These are phyloP conservation scores for Sebastes reedi DNA, from an alignment of 2,797 vertebrate genomes.

Conservation along the genomic window DNA sequence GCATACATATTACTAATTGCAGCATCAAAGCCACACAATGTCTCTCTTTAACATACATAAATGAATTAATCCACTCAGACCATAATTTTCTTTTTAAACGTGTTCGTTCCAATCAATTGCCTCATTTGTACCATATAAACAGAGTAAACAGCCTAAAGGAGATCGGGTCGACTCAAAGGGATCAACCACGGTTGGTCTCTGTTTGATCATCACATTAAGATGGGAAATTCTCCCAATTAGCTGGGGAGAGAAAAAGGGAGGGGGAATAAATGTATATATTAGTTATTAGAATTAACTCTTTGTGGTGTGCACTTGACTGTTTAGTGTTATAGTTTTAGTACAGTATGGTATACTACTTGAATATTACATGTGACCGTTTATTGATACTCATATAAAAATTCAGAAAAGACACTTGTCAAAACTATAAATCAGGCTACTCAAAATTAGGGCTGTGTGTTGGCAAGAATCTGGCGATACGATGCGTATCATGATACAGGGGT, in stretches of 20 bases:
- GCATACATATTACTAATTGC: slow-evolving; percentile 5
- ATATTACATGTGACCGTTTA: background rate
- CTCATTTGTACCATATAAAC: slow-evolving; percentile 48
- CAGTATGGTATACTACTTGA: background rate
- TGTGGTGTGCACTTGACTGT: background rate
- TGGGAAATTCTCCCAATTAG: slow-evolving; percentile 43
- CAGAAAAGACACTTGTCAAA: background rate
- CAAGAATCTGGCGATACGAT: too few species aligned
- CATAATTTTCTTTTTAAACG: slow-evolving; percentile 44
- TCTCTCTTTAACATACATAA: slow-evolving; percentile 18
- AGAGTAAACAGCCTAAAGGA: slow-evolving; percentile 53
- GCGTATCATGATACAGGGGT: too few species aligned
- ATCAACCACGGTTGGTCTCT: slow-evolving; percentile 30
- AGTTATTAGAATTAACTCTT: background rate
- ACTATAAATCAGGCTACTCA: background rate
- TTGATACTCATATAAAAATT: background rate
- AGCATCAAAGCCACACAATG: slow-evolving; percentile 2
- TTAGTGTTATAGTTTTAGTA: background rate
- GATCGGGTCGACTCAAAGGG: slow-evolving; percentile 35
- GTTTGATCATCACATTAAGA: slow-evolving; percentile 61
- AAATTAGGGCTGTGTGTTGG: background rate
- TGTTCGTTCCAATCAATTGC: slow-evolving; percentile 31
- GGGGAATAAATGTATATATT: background rate
- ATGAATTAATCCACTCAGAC: slow-evolving; percentile 22
- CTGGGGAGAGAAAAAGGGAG: background rate